Percentiles rank a stretch among this genome's conserved stretches.
phyloP scores from a whole-genome alignment of 1,140 invertebrate species.

The Aphidius ervi region DNA sequence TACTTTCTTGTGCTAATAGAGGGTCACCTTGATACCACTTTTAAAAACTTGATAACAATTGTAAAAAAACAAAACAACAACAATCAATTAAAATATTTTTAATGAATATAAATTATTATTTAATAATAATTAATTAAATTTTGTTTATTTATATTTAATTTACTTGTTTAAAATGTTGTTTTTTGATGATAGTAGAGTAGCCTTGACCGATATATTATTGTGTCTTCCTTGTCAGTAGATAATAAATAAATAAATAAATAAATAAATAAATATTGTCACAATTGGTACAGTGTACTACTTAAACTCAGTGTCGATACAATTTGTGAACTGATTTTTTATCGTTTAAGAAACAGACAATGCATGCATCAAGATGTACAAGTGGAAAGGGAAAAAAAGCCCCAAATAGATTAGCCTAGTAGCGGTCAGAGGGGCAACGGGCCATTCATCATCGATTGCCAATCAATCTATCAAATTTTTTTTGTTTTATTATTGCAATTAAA shows the following conservation, averaged over 20 bases:
- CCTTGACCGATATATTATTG: too few relatives aligned
- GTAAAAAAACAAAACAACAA: not conserved
- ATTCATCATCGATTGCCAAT: conserved; percentile 39
- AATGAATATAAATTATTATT: conserved; percentile 6
- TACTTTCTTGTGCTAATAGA: conserved; percentile 29
- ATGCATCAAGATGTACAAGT: not conserved
- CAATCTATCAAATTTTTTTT: conserved; percentile 27
- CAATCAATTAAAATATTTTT: conserved; percentile 14
- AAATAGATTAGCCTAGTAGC: conserved; percentile 51
- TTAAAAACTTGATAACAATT: not conserved
- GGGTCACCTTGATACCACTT: conserved; percentile 18
- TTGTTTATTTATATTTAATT: not conserved
- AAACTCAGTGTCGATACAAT: conserved; percentile 14
- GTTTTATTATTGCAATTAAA: not conserved
- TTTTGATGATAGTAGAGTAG: conserved; percentile 5
- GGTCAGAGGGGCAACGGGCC: conserved; percentile 36
- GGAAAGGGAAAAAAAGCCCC: conserved; percentile 27
- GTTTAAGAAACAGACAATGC: too few relatives aligned
- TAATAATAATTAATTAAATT: not conserved
- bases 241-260: too few relatives aligned
- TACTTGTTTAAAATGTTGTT: conserved; percentile 7
- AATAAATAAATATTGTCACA: too few relatives aligned
- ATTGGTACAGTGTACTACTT: too few relatives aligned
- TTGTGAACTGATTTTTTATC: conserved; percentile 24
- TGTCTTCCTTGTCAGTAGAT: too few relatives aligned